Evolutionary conservation across 2,888 invertebrate species (phyloP).

Genomic region (Rhagophthalmus giganteus): DNA sequence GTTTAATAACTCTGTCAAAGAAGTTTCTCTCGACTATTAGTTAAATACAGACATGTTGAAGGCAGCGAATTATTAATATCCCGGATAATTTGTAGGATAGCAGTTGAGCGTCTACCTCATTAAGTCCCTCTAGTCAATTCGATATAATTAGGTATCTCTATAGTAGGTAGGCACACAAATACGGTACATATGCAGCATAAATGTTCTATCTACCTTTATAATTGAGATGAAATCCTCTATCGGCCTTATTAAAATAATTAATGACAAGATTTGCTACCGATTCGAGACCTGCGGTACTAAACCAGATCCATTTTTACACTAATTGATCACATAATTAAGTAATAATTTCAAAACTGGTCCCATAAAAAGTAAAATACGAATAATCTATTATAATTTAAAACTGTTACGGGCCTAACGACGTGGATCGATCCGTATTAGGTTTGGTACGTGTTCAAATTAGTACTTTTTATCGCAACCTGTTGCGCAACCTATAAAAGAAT

Average conservation of each 20-base stretch:
- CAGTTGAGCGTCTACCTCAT: constrained; percentile 17
- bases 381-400: too few relatives aligned
- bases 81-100: constrained; percentile 14
- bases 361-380: too few relatives aligned
- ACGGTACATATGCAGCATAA: constrained; percentile 10
- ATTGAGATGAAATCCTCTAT: constrained; percentile 15
- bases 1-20: neutral
- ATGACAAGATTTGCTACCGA: constrained; percentile 12
- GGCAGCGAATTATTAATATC: constrained; percentile 4
- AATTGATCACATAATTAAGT: too few relatives aligned
- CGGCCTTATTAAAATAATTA: constrained; percentile 22
- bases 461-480: too few relatives aligned
- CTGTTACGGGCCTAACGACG: too few relatives aligned
- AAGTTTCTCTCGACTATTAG: neutral
- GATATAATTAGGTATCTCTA: constrained; percentile 16
- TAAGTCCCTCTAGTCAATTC: constrained; percentile 11
- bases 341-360: too few relatives aligned
- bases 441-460: too few relatives aligned
- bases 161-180: constrained; percentile 19
- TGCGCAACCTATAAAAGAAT: too few relatives aligned
- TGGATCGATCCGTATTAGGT: too few relatives aligned
- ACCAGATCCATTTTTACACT: too few relatives aligned
- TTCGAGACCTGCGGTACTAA: too few relatives aligned
- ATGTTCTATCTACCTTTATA: constrained; percentile 13
- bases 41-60: neutral